Conservation (phyloP, 2,888 invertebrate species). For the Desoria tigrina region DNA sequence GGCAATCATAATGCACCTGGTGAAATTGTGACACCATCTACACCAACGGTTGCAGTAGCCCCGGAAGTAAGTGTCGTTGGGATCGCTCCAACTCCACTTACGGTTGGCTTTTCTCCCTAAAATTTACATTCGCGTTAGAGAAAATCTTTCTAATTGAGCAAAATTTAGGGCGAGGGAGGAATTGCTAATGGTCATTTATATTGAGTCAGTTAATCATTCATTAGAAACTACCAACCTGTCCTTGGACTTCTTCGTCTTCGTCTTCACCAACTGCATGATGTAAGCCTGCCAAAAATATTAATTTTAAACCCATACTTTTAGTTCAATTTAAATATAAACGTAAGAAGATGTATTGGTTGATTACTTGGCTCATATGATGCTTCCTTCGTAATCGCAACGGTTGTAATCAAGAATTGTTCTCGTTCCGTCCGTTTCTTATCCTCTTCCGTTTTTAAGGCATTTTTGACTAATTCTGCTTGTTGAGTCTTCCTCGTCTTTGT, state of each 20-base stretch:
- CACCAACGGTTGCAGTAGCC: conserved; percentile 30
- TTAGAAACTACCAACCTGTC: no score
- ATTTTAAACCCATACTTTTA: no score
- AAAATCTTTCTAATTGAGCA: conserved; percentile 6
- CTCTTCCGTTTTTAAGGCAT: conserved; percentile 91
- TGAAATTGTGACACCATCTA: conserved; percentile 50
- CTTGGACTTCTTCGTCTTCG: conserved; percentile 50
- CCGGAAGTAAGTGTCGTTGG: conserved; percentile 33
- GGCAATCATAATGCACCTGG: conserved; percentile 38
- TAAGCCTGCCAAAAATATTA: no score
- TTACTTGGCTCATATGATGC: conserved; percentile 95
- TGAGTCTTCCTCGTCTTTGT: conserved; percentile 98
- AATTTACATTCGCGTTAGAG: conserved; percentile 9
- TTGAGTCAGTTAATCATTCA: no score
- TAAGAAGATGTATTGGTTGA: conserved; percentile 59
- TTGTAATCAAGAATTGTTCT: conserved; percentile 92
- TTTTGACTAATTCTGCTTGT: conserved; percentile 95
- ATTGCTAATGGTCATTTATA: no score
- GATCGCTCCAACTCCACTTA: conserved; percentile 24
- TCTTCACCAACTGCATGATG: conserved; percentile 53
- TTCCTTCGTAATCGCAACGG: conserved; percentile 90
- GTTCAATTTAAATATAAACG: no score
- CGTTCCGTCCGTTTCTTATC: conserved; percentile 92
- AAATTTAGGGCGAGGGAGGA: no score
- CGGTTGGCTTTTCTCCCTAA: conserved; percentile 35